Percentiles rank a stretch among this genome's conserved stretches.
Conservation (phyloP, 2,888 invertebrate species). For the Drosophila histrio region DNA sequence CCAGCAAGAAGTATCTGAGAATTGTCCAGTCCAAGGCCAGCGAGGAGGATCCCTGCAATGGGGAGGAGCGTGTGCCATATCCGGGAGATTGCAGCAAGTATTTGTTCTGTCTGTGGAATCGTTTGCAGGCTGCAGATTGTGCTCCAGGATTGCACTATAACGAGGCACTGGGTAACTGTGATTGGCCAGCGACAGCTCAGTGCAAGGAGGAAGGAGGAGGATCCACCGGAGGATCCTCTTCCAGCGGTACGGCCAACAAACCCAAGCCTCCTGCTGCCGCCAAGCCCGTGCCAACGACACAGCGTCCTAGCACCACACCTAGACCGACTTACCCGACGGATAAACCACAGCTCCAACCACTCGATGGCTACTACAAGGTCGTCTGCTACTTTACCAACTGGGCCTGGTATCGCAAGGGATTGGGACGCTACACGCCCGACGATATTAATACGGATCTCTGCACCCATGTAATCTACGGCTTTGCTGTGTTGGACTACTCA, state of each 20-base stretch:
- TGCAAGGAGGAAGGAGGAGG: slow-evolving; percentile 83
- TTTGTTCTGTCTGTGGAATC: slow-evolving; percentile 91
- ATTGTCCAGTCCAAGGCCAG: slow-evolving; percentile 71
- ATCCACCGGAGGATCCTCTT: slow-evolving; percentile 11
- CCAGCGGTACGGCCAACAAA: slow-evolving; percentile 15
- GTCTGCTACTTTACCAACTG: slow-evolving; percentile 97
- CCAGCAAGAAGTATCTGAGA: slow-evolving; percentile 79
- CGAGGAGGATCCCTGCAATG: slow-evolving; percentile 86
- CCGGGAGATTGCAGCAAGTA: slow-evolving; percentile 90
- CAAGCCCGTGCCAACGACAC: slow-evolving; percentile 75
- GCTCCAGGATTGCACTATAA: slow-evolving; percentile 90
- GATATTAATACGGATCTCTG: slow-evolving; percentile 94
- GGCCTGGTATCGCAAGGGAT: slow-evolving; percentile 95
- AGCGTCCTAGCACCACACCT: slow-evolving; percentile 73
- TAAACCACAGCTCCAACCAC: slow-evolving; percentile 83
- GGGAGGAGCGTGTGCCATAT: slow-evolving; percentile 87
- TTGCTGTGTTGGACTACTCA: slow-evolving; percentile 94
- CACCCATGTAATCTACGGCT: slow-evolving; percentile 96
- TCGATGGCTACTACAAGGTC: slow-evolving; percentile 90
- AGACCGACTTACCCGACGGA: slow-evolving; percentile 81
- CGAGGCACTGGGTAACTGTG: slow-evolving; percentile 88
- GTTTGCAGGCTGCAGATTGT: slow-evolving; percentile 89
- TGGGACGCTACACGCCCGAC: slow-evolving; percentile 93
- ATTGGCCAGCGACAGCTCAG: slow-evolving; percentile 89
- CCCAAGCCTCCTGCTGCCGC: slow-evolving; percentile 56